Percentiles rank a stretch among this genome's conserved stretches.
These are phyloP conservation scores for Dynastes tityus DNA, from an alignment of 2,888 invertebrate genomes.

Conservation along the genomic window DNA sequence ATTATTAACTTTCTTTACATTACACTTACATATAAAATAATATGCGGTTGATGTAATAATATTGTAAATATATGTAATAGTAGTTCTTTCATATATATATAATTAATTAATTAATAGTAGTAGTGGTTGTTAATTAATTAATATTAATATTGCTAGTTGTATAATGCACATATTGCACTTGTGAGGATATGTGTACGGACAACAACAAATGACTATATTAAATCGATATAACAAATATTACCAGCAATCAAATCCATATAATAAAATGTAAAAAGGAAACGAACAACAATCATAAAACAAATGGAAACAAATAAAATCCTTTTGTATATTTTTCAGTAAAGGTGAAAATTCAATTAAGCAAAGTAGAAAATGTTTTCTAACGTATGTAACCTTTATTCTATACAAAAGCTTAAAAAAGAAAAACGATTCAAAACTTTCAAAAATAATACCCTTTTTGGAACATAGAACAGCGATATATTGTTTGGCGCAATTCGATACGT, in stretches of 20 bases:
- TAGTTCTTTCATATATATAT: background rate
- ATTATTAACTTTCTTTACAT: background rate
- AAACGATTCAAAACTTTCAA: background rate
- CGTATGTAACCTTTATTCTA: no score
- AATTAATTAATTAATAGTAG: slow-evolving; percentile 49
- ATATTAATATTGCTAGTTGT: slow-evolving; percentile 51
- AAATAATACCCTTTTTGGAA: slow-evolving; percentile 4
- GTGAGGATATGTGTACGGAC: slow-evolving; percentile 62
- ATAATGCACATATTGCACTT: slow-evolving; percentile 60
- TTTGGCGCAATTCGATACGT: no score
- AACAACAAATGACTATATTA: slow-evolving; percentile 51
- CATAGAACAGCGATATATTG: background rate
- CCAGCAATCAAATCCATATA: slow-evolving; percentile 5
- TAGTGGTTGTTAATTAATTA: slow-evolving; percentile 46
- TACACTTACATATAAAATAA: background rate
- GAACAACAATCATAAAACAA: no score
- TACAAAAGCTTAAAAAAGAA: no score
- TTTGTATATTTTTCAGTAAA: no score
- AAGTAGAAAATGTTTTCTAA: no score
- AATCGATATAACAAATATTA: slow-evolving; percentile 40
- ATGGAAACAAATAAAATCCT: no score
- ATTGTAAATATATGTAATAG: slow-evolving; percentile 13
- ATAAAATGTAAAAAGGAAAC: background rate
- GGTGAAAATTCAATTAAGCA: background rate
- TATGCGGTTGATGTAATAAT: no score